These are phyloP conservation scores for Sander vitreus DNA, from an alignment of 2,113 vertebrate genomes.

Conservation along the genomic window DNA sequence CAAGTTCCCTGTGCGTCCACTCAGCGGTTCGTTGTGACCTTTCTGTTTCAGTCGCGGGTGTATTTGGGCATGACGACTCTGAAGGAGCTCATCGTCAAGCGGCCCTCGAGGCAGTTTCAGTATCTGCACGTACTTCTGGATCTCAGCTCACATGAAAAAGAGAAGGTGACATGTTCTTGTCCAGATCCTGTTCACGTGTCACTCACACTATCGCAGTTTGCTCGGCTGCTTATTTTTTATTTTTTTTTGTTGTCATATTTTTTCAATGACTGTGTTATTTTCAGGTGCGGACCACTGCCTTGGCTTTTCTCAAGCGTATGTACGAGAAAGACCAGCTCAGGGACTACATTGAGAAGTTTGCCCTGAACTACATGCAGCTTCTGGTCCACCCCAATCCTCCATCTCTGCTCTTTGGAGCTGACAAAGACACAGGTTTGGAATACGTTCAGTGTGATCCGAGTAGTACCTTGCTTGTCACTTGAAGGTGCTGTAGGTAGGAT, in stretches of 20 bases:
- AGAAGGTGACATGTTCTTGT: conserved; percentile 86
- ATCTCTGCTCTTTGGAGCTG: conserved; percentile 91
- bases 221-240: neutral
- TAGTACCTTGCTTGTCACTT: neutral
- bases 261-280: conserved; percentile 49
- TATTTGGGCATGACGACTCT: conserved; percentile 95
- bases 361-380: conserved; percentile 95
- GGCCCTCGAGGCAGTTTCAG: conserved; percentile 93
- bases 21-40: neutral
- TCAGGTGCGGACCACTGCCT: conserved; percentile 92
- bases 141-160: conserved; percentile 95
- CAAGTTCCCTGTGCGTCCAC: neutral
- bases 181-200: neutral
- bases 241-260: no score
- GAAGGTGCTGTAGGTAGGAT: no score
- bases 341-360: conserved; percentile 95
- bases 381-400: conserved; percentile 96
- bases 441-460: neutral
- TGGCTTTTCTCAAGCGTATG: conserved; percentile 93
- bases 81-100: conserved; percentile 93
- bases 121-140: conserved; percentile 94
- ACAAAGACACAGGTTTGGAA: conserved; percentile 92
- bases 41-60: conserved; percentile 87
- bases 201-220: fast-evolving
- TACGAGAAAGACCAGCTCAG: conserved; percentile 95